Percentiles rank a stretch among this genome's conserved stretches.
phyloP scores from a whole-genome alignment of 2,797 vertebrate species.

The Lutjanus campechanus region DNA sequence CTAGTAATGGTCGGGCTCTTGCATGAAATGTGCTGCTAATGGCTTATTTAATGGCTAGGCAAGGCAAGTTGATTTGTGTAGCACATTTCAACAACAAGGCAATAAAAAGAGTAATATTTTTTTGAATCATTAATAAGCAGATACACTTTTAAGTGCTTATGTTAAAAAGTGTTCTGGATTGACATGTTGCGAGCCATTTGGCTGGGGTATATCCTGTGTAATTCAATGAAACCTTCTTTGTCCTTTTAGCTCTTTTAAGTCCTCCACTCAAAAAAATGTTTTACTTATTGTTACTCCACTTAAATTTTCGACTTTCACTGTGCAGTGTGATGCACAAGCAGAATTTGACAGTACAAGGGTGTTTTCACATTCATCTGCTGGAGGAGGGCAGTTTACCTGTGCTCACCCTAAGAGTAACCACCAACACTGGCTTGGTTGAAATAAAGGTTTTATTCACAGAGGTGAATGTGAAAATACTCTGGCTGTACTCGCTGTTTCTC shows the following conservation, averaged over 20 bases:
- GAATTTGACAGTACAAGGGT: not conserved
- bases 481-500: too few relatives aligned
- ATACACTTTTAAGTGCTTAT: not conserved
- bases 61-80: too few relatives aligned
- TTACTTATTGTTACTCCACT: constrained; percentile 4
- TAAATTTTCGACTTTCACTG: constrained; percentile 18
- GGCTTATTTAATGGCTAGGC: not conserved
- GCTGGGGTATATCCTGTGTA: not conserved
- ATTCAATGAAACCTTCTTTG: not conserved
- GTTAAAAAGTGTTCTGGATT: not conserved
- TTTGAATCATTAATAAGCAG: not conserved
- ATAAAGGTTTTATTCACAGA: too few relatives aligned
- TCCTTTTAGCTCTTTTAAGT: constrained; percentile 6
- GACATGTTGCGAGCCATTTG: not conserved
- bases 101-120: not conserved
- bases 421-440: too few relatives aligned
- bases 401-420: not conserved
- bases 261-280: constrained; percentile 2
- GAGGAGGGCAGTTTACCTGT: not conserved
- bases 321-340: constrained; percentile 2
- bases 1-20: not conserved
- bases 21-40: not conserved
- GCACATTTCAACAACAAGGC: not conserved
- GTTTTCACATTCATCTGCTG: not conserved
- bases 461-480: too few relatives aligned